phyloP scores from a whole-genome alignment of 2,888 invertebrate genomes.

The Marasmarcha lunaedactyla region DNA sequence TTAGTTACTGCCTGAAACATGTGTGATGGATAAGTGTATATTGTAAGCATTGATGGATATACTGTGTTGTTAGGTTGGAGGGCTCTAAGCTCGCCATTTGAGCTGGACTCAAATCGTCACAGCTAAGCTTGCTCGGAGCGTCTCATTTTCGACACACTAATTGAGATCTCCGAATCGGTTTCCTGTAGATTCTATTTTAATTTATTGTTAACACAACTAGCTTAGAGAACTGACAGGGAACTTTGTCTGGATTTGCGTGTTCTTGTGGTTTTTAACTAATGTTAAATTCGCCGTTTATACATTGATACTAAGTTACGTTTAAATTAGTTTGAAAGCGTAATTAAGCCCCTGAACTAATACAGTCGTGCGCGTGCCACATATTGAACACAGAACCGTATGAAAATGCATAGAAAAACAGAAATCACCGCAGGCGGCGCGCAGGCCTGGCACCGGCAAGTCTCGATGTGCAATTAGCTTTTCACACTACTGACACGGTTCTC shows the following conservation, averaged over 20 bases:
- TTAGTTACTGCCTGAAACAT: slow-evolving; percentile 62
- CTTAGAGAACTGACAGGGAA: slow-evolving; percentile 55
- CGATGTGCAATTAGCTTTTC: slow-evolving; percentile 25
- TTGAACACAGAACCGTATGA: too few relatives aligned
- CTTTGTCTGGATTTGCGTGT: slow-evolving; percentile 45
- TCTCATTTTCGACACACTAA: slow-evolving; percentile 48
- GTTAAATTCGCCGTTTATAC: slow-evolving; percentile 39
- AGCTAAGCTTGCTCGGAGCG: slow-evolving; percentile 59
- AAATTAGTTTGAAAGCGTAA: too few relatives aligned
- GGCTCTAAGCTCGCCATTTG: slow-evolving; percentile 58
- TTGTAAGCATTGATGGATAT: slow-evolving; percentile 30
- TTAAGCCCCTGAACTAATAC: too few relatives aligned
- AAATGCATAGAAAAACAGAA: too few relatives aligned
- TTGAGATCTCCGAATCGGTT: slow-evolving; percentile 68
- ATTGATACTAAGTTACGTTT: too few relatives aligned
- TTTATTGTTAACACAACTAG: slow-evolving; percentile 64
- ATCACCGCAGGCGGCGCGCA: slow-evolving; percentile 7
- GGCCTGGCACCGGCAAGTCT: slow-evolving; percentile 6
- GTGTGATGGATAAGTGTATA: slow-evolving; percentile 36
- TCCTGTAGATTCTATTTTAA: slow-evolving; percentile 69
- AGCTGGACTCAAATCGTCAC: slow-evolving; percentile 66
- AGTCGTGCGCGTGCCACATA: too few relatives aligned
- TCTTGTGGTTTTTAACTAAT: slow-evolving; percentile 15
- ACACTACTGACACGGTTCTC: slow-evolving; percentile 70
- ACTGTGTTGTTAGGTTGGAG: slow-evolving; percentile 40